Evolutionary conservation across 2,888 invertebrate genomes (phyloP).

Genomic region (Deilephila elpenor): DNA sequence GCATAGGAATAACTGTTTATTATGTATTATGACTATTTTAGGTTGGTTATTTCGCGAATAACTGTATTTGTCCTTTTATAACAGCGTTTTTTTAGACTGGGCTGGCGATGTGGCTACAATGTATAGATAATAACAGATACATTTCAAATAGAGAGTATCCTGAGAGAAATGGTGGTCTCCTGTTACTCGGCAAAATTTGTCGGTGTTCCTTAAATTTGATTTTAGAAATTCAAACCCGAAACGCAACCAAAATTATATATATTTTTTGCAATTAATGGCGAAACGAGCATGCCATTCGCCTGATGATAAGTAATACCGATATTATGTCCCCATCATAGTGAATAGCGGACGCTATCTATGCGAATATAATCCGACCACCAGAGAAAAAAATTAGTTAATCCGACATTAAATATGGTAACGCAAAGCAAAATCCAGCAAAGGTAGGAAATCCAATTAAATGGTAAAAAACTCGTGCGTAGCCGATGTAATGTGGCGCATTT

Average conservation of each 20-base stretch:
- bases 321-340: no score
- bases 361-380: no score
- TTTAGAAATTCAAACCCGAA: no score
- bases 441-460: conserved; percentile 29
- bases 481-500: conserved; percentile 48
- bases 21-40: conserved; percentile 18
- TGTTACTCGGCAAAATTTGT: no score
- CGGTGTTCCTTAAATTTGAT: no score
- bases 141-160: no score
- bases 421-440: conserved; percentile 19
- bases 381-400: neutral
- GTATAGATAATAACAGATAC: neutral
- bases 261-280: no score
- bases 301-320: no score
- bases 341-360: no score
- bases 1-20: conserved; percentile 10
- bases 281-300: no score
- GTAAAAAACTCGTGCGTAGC: conserved; percentile 48
- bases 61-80: neutral
- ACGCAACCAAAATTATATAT: no score
- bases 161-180: no score
- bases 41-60: neutral
- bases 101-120: neutral
- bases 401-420: neutral
- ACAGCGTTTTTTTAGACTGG: neutral